Base-by-base conservation (phyloP, 2,888 invertebrate species). In the Cantharis lateralis region DNA sequence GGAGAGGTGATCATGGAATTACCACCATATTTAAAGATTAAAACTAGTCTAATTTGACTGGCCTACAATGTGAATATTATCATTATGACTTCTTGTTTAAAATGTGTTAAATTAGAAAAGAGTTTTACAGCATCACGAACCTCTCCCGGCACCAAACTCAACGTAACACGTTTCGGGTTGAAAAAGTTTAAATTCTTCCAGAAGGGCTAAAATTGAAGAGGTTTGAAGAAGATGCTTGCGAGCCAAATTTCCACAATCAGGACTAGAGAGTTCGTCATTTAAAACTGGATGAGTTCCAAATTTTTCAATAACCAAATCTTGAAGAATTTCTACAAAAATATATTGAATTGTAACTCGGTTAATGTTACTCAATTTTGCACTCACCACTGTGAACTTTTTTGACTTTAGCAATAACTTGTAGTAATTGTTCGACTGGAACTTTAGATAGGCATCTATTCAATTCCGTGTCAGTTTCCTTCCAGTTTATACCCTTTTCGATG, bases 131-230 rank as follows among this genome's bases (percentile, higher is more conserved):
- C 26, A 72, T 15, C 64, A 20, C 70, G 9, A 64, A 93, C 95
- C 97, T 91, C 95, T 95, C n/a, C 97, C 97, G 11, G 96, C 96
- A 0, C 97, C 97, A 84, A 96, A 93, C 87, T 97, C 97, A 76
- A 97, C 91, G 82, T 92, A 96, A 87, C 95, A 94, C 0, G 94
- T 93, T 18, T 90, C 86, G 10, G 92, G 88, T 11, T 83, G 84
- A 0, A 95, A 87, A 62, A 96, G 89, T 1, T 91, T 88, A 77
- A 91, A 89, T 0, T 89, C 87, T 74, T 94, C 90, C 64, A 95
- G 87, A 74, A 95, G 91, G 62, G 93, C 93, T 76, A 97, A 87
- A 77, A 97, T 89, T 0, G 95, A 93, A 2, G 96, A 93, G 72
- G 93, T 93, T 88, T 97, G 97, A 16, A 92, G 87, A 81, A 96